Evolutionary conservation across 2,797 vertebrate genomes (phyloP).

Genomic region (Telmatherina bonti): DNA sequence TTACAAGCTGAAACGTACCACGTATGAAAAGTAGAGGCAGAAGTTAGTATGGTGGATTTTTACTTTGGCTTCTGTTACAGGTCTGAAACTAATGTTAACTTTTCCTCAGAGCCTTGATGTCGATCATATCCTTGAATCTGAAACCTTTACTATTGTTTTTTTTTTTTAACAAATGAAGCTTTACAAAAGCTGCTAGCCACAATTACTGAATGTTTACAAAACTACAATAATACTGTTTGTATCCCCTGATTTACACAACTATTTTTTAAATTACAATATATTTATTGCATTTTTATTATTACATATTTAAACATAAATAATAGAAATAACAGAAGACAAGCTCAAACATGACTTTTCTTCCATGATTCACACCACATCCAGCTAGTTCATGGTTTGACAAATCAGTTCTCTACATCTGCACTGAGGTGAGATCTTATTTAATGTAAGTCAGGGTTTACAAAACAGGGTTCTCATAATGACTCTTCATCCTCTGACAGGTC

Average conservation of each 20-base stretch:
- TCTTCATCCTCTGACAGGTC: neutral
- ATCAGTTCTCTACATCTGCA: neutral
- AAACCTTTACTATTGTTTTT: neutral
- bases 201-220: neutral
- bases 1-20: too few relatives aligned
- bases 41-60: constrained; percentile 1
- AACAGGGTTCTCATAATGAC: neutral
- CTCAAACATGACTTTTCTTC: neutral
- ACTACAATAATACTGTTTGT: neutral
- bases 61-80: neutral
- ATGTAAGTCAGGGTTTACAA: neutral
- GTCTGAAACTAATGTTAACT: neutral
- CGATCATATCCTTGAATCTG: neutral
- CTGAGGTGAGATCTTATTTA: neutral
- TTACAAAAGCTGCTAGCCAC: neutral
- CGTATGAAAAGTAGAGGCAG: neutral
- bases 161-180: neutral
- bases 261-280: too few relatives aligned
- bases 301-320: too few relatives aligned
- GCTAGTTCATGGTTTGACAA: neutral
- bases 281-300: too few relatives aligned
- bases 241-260: neutral
- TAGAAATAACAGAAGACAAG: neutral
- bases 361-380: neutral
- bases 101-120: neutral